Conservation (phyloP, 2,113 vertebrate species). For the Thunnus maccoyii region DNA sequence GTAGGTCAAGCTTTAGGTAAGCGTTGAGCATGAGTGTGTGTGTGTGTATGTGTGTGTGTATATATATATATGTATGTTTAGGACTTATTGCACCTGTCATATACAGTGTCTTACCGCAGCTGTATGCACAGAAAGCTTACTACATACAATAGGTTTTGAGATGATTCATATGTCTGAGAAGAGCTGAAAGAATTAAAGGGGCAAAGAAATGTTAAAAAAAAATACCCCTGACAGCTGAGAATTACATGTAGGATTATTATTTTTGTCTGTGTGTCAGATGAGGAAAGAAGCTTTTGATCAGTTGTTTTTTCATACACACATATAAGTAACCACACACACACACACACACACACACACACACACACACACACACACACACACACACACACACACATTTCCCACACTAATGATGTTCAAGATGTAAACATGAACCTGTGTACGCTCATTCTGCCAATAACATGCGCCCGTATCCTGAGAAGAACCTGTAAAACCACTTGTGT, state of each 20-base stretch:
- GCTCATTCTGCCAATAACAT: constrained; percentile 53
- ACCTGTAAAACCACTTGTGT: constrained; percentile 74
- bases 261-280: constrained; percentile 24
- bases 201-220: constrained; percentile 7
- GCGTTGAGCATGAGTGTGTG: neutral
- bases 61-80: neutral
- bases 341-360: neutral
- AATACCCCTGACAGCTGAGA: neutral
- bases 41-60: constrained; percentile 1
- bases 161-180: neutral
- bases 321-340: neutral
- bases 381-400: constrained; percentile 3
- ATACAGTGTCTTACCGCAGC: neutral
- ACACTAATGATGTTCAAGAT: constrained; percentile 50
- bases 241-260: neutral
- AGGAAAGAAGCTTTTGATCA: constrained; percentile 37
- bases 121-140: neutral
- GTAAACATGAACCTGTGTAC: constrained; percentile 68
- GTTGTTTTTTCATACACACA: constrained; percentile 20
- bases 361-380: constrained; percentile 6
- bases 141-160: neutral
- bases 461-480: constrained; percentile 52
- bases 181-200: constrained; percentile 10
- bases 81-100: constrained; percentile 39
- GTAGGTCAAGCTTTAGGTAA: constrained; percentile 54